Evolutionary conservation across 2,113 vertebrate species (phyloP).

Genomic region (Sapajus apella): DNA sequence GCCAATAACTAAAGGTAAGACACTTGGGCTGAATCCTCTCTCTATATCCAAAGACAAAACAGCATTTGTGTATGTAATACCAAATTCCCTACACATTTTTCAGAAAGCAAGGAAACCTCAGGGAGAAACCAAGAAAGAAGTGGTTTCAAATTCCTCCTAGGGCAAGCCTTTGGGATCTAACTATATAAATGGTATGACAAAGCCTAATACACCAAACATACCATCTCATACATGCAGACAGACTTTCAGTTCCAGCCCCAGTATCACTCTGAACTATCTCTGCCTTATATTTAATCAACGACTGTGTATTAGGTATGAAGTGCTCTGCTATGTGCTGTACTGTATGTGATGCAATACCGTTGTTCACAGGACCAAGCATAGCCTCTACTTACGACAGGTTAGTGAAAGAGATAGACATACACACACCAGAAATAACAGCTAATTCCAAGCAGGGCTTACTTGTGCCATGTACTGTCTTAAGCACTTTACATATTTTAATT

Average conservation of each 20-base stretch:
- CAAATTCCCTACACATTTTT: background rate
- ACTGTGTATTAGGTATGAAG: background rate
- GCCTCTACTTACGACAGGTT: background rate
- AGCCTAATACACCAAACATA: background rate
- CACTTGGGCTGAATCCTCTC: background rate
- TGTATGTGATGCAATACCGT: background rate
- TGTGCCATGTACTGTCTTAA: background rate
- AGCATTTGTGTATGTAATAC: background rate
- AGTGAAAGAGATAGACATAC: background rate
- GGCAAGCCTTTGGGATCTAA: background rate
- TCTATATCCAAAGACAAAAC: background rate
- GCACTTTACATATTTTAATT: background rate
- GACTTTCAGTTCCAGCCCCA: background rate
- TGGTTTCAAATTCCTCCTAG: background rate
- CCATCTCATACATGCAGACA: background rate
- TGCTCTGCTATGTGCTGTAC: background rate
- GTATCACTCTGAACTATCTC: background rate
- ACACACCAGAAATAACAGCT: background rate
- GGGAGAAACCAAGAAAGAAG: background rate
- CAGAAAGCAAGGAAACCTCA: slow-evolving; percentile 30
- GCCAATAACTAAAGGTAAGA: background rate
- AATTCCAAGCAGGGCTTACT: background rate
- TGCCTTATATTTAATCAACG: background rate
- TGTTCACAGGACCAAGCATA: background rate
- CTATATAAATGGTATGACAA: background rate